A percentile compares a stretch with the other conserved stretches of the same genome.
These are phyloP conservation scores for Drosophila paramelanica DNA, from an alignment of 2,888 invertebrate genomes.

Conservation along the genomic window DNA sequence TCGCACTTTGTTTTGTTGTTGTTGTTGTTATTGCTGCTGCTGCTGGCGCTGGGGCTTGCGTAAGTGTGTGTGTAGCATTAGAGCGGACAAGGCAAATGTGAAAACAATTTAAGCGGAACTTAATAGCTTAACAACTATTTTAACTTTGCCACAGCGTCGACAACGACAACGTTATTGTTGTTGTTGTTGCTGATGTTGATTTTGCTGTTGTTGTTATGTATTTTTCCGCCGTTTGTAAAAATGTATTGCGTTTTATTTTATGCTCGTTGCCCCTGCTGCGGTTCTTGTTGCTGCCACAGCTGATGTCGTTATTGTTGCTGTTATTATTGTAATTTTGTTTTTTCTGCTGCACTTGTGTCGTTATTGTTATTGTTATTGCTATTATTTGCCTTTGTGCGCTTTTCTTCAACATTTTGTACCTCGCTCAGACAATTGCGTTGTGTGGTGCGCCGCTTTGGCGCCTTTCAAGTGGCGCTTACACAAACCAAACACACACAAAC, in stretches of 20 bases:
- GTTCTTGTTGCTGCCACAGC: conserved; percentile 25
- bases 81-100: conserved; percentile 61
- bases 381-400: conserved; percentile 46
- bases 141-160: conserved; percentile 52
- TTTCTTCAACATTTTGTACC: conserved; percentile 24
- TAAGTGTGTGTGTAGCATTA: conserved; percentile 41
- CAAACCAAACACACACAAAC: conserved; percentile 21
- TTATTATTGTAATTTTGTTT: conserved; percentile 28
- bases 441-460: conserved; percentile 63
- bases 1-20: conserved; percentile 58
- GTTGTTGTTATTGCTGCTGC: conserved; percentile 25
- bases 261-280: conserved; percentile 39
- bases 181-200: conserved; percentile 15
- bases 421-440: conserved; percentile 60
- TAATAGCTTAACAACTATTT: conserved; percentile 76
- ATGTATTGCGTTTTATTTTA: conserved; percentile 76
- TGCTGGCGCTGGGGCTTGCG: conserved; percentile 37
- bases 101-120: conserved; percentile 79
- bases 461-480: conserved; percentile 60
- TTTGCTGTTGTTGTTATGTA: conserved; percentile 43
- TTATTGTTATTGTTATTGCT: conserved; percentile 21
- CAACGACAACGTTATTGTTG: conserved; percentile 3
- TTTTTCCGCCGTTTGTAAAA: conserved; percentile 62
- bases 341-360: conserved; percentile 23
- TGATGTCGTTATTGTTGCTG: conserved; percentile 3